Evolutionary conservation across 1,140 invertebrate species (phyloP), one percentile per base, ranked within the genome.

Genomic region (Leptinotarsa lineolata): DNA sequence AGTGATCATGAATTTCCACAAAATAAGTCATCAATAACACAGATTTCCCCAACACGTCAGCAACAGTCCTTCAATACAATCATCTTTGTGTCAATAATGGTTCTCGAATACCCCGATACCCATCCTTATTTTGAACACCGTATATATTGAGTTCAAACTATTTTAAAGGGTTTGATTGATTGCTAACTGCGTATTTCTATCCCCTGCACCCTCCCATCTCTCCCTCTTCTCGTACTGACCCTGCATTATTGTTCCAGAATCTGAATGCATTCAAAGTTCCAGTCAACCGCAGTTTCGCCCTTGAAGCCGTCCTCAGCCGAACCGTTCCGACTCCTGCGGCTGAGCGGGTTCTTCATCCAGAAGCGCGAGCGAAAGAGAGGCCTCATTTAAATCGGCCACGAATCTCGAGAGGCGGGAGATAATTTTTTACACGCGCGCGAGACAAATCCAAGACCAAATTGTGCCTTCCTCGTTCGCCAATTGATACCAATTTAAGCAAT

Each of bases 401-500:
- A 61, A 61, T 21, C 22, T 21, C 60, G 60, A 61, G 22, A 61
- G 20, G 18, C 60, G 13, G 22, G 60, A 13, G 22, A 13, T 61
- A 11, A 18, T 59, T 59, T 21, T 65, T 39, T n/a, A n/a, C 16
- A 65, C 63, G 24, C 63, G 63, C 21, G 39, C 18, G 16, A 65
- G 22, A 65, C 63, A 24, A 65, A 65, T 20, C 12, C 60, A 22
- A 22, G 24, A 13, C 67, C 74, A 73, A 54, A 54, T 54, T 54
- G n/a, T 54, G 48, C 48, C 48, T 54, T 74, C 45, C 60, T 74
- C 72, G 66, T 77, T 76, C 74, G 73, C 76, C 73, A 78, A 80
- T 80, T 80, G 72, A 77, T 71, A 66, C 65, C 73, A 80, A 80
- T 80, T 80, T 78, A 78, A 78, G 77, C 75, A 80, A 78, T 78